Percentiles rank a stretch among this genome's conserved stretches.
Evolutionary conservation across 2,888 invertebrate genomes (phyloP).

Genomic region (Caenorhabditis sp.): DNA sequence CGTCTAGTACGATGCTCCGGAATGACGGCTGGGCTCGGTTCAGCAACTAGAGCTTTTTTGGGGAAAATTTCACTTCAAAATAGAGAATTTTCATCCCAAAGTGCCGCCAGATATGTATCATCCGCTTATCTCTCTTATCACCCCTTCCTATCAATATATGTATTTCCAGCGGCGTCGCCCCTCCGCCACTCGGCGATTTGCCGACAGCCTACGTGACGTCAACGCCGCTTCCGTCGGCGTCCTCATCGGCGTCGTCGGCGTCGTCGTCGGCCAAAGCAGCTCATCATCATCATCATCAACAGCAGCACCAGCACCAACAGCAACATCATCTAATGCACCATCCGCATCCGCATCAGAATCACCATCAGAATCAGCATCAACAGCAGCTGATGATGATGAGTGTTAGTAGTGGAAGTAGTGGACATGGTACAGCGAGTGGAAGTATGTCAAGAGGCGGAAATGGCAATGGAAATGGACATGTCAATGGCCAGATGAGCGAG

Average conservation of each 20-base stretch:
- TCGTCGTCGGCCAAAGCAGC: constrained; percentile 58
- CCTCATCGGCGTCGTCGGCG: too few relatives aligned
- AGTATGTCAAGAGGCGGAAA: background rate
- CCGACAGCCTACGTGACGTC: constrained; percentile 57
- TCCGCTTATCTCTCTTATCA: background rate
- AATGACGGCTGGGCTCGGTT: background rate
- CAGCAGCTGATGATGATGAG: background rate
- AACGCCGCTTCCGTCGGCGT: constrained; percentile 50
- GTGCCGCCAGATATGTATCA: background rate
- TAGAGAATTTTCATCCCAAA: too few relatives aligned
- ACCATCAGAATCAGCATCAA: background rate
- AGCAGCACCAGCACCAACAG: background rate
- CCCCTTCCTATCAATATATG: background rate
- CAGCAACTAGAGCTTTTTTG: too few relatives aligned
- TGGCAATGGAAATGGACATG: background rate
- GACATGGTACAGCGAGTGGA: background rate
- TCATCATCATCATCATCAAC: constrained; percentile 17
- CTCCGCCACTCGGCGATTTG: constrained; percentile 28
- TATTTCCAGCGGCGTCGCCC: background rate
- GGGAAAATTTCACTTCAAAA: too few relatives aligned
- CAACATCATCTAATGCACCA: constrained; percentile 8
- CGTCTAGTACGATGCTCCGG: background rate
- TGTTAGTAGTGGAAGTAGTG: too few relatives aligned
- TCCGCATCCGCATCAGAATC: too few relatives aligned
- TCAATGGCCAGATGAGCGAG: constrained; percentile 7